These are phyloP conservation scores for Hippopotamyrus pictus DNA, from an alignment of 2,797 vertebrate species.

Conservation along the genomic window DNA sequence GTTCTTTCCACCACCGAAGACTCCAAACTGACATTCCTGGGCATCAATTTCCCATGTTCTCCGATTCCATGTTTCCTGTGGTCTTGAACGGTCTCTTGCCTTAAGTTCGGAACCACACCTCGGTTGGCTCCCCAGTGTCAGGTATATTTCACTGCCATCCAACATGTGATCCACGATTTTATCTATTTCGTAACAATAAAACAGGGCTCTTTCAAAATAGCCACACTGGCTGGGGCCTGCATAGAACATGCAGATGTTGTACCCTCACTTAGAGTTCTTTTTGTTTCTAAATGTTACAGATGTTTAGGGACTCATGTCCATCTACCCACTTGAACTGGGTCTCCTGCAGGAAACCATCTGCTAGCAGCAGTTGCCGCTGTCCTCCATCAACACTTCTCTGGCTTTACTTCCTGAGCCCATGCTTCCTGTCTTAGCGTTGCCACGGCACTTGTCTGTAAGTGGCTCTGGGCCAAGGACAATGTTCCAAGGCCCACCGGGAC, in stretches of 20 bases:
- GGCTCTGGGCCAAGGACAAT: background rate
- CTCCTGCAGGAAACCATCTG: background rate
- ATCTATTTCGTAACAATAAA: background rate
- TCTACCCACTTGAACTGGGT: background rate
- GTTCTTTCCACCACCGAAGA: background rate
- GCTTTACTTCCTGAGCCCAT: background rate
- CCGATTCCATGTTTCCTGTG: background rate
- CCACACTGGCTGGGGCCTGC: background rate
- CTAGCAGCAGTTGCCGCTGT: background rate
- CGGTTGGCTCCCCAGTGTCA: background rate
- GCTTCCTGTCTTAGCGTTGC: background rate
- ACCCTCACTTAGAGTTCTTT: background rate
- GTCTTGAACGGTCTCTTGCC: background rate
- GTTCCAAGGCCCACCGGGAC: background rate
- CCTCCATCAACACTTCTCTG: background rate
- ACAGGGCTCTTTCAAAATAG: background rate
- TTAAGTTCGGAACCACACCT: background rate
- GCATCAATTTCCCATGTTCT: background rate
- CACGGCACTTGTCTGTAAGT: background rate
- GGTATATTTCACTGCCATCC: background rate
- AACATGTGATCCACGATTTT: background rate
- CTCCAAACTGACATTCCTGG: background rate
- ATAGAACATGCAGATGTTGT: background rate
- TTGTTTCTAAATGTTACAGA: background rate
- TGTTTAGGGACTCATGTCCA: background rate